Conservation (phyloP, 2,888 invertebrate species). For the Oxyteleia sp. region DNA sequence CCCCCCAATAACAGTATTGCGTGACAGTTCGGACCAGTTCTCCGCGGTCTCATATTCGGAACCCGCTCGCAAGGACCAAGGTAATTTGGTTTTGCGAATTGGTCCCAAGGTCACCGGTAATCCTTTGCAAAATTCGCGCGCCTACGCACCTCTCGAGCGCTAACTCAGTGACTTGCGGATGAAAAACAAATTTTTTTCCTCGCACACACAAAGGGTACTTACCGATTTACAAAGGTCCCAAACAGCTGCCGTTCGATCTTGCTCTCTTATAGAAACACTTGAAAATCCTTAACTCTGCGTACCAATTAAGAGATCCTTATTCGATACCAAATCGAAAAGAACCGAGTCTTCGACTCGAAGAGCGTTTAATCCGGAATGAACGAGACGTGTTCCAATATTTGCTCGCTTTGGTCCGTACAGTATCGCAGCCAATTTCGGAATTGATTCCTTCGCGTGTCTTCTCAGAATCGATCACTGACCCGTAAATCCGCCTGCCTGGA, state of each 20-base stretch:
- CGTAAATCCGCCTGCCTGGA: slow-evolving; percentile 3
- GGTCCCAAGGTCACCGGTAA: slow-evolving; percentile 23
- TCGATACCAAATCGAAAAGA: no score
- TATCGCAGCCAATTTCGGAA: slow-evolving; percentile 7
- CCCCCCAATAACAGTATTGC: slow-evolving; percentile 1
- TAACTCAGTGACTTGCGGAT: not conserved
- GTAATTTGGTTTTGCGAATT: slow-evolving; percentile 31
- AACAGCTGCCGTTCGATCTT: not conserved
- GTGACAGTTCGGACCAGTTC: slow-evolving; percentile 1
- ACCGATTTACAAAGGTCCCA: not conserved
- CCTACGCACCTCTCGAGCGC: not conserved
- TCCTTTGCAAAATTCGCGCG: not conserved
- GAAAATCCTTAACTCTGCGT: not conserved
- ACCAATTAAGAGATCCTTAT: not conserved
- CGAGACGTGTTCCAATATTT: not conserved
- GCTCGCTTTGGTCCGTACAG: not conserved
- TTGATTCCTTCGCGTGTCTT: not conserved
- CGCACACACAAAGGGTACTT: not conserved
- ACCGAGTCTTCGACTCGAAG: not conserved
- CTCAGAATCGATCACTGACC: not conserved
- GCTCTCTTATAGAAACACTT: not conserved
- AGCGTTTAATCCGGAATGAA: not conserved
- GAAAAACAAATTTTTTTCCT: not conserved
- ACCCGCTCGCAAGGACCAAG: slow-evolving; percentile 20
- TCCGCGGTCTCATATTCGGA: not conserved